Conservation (phyloP, 2,888 invertebrate species). For the Priocnemis perturbator region DNA sequence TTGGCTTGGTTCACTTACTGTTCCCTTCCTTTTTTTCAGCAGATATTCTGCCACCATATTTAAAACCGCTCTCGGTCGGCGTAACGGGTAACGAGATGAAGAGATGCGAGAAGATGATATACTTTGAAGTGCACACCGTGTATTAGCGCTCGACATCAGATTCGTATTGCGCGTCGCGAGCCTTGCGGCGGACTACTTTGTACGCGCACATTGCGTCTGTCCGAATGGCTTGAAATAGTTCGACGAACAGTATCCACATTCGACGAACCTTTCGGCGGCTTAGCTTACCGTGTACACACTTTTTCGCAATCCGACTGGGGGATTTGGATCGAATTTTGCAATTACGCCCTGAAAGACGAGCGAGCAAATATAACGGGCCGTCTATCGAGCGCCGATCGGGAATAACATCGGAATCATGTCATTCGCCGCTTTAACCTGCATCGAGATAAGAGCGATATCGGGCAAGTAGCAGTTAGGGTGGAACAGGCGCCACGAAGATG, state of each 20-base stretch:
- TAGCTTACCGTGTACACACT: no score
- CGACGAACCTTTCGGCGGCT: no score
- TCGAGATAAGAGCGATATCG: constrained; percentile 42
- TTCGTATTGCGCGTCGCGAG: no score
- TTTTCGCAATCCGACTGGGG: not conserved
- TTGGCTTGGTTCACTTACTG: constrained; percentile 26
- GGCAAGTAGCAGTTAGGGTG: constrained; percentile 40
- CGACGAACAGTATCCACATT: no score
- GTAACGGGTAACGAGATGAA: constrained; percentile 12
- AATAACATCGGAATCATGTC: constrained; percentile 31
- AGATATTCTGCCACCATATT: constrained; percentile 24
- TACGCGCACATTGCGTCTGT: not conserved
- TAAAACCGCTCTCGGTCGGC: constrained; percentile 9
- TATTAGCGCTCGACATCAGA: no score
- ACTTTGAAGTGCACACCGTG: no score
- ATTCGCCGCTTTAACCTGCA: constrained; percentile 27
- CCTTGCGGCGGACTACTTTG: no score
- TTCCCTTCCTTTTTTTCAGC: constrained; percentile 17
- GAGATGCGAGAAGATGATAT: not conserved
- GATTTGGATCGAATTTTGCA: not conserved
- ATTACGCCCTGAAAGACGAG: not conserved
- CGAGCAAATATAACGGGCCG: not conserved
- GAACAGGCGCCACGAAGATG: constrained; percentile 42
- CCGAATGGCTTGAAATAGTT: no score
- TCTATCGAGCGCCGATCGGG: constrained; percentile 12